Percentiles rank a stretch among this genome's conserved stretches.
phyloP scores from a whole-genome alignment of 2,888 invertebrate genomes.

The Cerastis leucographa region DNA sequence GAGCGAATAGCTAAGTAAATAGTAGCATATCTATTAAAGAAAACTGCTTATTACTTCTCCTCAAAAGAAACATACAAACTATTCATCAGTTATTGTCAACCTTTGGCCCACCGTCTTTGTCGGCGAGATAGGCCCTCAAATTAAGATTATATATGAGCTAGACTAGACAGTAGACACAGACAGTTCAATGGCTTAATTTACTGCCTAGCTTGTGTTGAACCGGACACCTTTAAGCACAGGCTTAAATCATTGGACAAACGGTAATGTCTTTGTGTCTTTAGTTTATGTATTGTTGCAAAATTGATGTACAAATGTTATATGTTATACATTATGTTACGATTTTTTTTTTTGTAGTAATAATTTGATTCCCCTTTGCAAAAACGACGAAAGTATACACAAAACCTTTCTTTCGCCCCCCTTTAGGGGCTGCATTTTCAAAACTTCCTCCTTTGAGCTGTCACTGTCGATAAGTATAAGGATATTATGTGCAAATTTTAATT shows the following conservation, averaged over 20 bases:
- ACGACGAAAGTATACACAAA: not conserved
- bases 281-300: not conserved
- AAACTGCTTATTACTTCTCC: not conserved
- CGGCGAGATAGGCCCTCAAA: not conserved
- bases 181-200: slow-evolving; percentile 38
- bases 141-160: not conserved
- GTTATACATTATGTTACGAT: too few species aligned
- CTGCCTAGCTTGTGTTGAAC: not conserved
- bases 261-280: not conserved
- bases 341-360: too few species aligned
- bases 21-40: not conserved
- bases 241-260: slow-evolving; percentile 18
- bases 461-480: not conserved
- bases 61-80: not conserved
- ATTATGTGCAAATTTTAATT: not conserved
- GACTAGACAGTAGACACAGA: slow-evolving; percentile 7
- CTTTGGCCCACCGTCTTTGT: not conserved
- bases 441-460: not conserved
- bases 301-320: not conserved
- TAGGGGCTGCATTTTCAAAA: not conserved
- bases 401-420: not conserved
- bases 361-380: too few species aligned
- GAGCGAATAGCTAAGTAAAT: too few species aligned
- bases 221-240: not conserved
- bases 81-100: slow-evolving; percentile 27